Evolutionary conservation across 2,113 vertebrate genomes (phyloP), one percentile per base, ranked within the genome.

Genomic region (Parotia lawesii): DNA sequence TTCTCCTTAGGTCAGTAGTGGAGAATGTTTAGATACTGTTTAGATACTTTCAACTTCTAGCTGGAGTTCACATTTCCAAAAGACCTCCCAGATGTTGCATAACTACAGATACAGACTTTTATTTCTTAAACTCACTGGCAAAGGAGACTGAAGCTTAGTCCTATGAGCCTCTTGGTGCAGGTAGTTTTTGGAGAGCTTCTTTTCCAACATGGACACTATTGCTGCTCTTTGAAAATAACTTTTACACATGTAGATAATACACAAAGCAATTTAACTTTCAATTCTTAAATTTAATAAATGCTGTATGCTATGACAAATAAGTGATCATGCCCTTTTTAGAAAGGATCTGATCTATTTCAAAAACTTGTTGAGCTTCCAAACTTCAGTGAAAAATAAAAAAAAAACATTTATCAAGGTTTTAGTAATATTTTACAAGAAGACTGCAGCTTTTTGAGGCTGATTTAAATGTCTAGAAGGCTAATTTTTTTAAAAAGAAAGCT

Each of bases 171-270:
- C 85, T 53, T 95, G 78, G 48, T 91, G 79, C 24, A 38, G 82
- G 58, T 90, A 87, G 42, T 21, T 47, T 78, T 50, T 45, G 47
- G 31, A 35, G 44, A 50, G 67, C 7, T 47, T 33, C 50, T 91
- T 89, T 65, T 71, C 35, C 27, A 25, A 47, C 58, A 42, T 40
- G 24, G 12, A 57, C 17, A 11, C 47, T 87, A 16, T 88, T 94
- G 82, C 85, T 95, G 90, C 88, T 95, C 19, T 85, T 90, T 53
- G 38, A 45, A 89, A 93, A 40, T 72, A 78, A n/a, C 22, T 91
- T 95, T 80, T 88, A 90, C 51, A 20, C 15, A 3, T 35, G 29
- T 79, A 58, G 48, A 38, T 82, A 87, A 64, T 71, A 23, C 14
- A 85, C 58, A 86, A 61, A 87, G 33, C 54, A 85, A 47, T 70